Conservation (phyloP, 2,888 invertebrate genomes). For the Alloplasta piceator region DNA sequence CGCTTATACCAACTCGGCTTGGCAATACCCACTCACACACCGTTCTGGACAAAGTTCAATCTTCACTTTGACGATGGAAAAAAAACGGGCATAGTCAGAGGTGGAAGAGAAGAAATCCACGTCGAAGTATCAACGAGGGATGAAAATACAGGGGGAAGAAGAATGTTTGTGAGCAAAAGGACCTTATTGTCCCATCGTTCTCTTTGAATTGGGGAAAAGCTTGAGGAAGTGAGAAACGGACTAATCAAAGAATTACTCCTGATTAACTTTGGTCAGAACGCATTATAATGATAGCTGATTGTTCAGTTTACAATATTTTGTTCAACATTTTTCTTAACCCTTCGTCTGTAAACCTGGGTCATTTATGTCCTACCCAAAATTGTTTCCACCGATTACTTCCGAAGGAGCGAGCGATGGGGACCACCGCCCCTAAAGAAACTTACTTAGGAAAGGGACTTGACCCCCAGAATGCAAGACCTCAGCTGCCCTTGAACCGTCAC, state of each 20-base stretch:
- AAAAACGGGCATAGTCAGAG: background rate
- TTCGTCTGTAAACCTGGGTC: too few relatives aligned
- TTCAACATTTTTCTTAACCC: too few relatives aligned
- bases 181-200: constrained; percentile 2
- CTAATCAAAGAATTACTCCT: constrained; percentile 2
- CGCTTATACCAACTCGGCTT: background rate
- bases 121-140: constrained; percentile 42
- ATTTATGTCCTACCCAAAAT: too few relatives aligned
- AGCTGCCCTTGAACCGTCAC: too few relatives aligned
- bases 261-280: too few relatives aligned
- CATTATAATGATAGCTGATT: too few relatives aligned
- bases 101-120: constrained; percentile 15
- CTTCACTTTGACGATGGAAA: constrained; percentile 10
- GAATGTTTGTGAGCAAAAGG: constrained; percentile 21
- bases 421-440: too few relatives aligned
- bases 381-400: too few relatives aligned
- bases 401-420: too few relatives aligned
- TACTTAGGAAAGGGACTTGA: too few relatives aligned
- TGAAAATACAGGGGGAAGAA: constrained; percentile 49
- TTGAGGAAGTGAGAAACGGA: constrained; percentile 1
- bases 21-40: constrained; percentile 9
- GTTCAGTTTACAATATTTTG: too few relatives aligned
- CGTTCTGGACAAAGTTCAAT: constrained; percentile 47
- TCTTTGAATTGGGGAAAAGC: constrained; percentile 10
- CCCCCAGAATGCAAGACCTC: too few relatives aligned